These are phyloP conservation scores for Parotocinclus haroldoi DNA, from an alignment of 2,797 vertebrate species.

Conservation along the genomic window DNA sequence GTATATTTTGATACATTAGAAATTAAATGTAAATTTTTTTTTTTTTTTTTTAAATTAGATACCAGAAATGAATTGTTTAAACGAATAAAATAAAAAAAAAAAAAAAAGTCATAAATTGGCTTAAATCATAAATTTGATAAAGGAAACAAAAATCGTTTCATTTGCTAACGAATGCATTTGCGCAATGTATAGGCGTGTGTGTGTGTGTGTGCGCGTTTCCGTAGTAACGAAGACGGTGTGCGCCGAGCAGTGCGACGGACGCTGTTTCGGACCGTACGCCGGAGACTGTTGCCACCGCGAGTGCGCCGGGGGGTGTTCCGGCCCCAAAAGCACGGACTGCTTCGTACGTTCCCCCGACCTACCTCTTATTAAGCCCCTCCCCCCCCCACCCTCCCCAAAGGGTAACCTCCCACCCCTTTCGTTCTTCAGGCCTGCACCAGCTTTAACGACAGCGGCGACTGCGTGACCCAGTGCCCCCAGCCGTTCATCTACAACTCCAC, in stretches of 20 bases:
- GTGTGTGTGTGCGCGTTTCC: too few species aligned
- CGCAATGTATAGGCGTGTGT: too few species aligned
- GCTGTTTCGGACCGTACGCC: conserved; percentile 92
- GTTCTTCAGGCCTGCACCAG: conserved; percentile 85
- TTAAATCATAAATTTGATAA: too few species aligned
- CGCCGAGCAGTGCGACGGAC: conserved; percentile 93
- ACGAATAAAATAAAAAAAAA: too few species aligned
- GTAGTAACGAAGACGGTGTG: conserved; percentile 92
- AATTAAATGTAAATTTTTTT: too few species aligned
- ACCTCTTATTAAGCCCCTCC: not conserved
- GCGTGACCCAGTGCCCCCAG: conserved; percentile 94
- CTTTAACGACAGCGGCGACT: conserved; percentile 96
- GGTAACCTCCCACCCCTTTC: conserved; percentile 22
- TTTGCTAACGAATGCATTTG: too few species aligned
- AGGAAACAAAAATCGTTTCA: too few species aligned
- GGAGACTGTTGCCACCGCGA: conserved; percentile 95
- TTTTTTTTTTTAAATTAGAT: too few species aligned
- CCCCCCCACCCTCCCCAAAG: too few species aligned
- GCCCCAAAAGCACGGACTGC: conserved; percentile 89
- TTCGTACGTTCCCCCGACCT: conserved; percentile 34
- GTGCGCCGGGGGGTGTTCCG: conserved; percentile 91
- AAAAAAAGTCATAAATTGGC: too few species aligned
- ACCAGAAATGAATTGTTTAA: too few species aligned
- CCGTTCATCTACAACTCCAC: conserved; percentile 95
- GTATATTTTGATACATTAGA: too few species aligned